Base-by-base conservation (phyloP, 2,113 vertebrate species). In the Platycercus adscitus region DNA sequence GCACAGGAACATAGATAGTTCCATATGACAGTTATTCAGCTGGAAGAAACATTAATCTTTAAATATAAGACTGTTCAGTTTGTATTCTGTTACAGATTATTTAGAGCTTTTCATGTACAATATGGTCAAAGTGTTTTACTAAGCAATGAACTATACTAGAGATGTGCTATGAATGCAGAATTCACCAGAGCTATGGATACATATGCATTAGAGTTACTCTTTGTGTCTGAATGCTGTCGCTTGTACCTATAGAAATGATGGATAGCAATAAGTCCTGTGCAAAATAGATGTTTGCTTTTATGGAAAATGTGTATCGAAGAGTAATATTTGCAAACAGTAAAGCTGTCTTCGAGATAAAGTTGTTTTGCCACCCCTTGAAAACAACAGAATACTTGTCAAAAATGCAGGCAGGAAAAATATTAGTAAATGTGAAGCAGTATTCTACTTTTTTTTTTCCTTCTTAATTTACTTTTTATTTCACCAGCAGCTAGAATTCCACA, bases 11-110 rank as follows among this genome's bases (percentile, higher is more conserved):
- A 75, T 10, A 81, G 33, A 71, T 46, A 77, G 53, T 89, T 96
- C 58, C 13, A 7, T 78, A 85, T 76, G 46, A 89, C 58, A 82
- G 77, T 96, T 94, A 72, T 86, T 70, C 64, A 72, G 23, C 76
- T 91, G 82, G 90, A 97, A 90, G 84, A 97, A 93, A 88, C 93
- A 95, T 97, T 96, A 95, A 94, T 97, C 94, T 97, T 98, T 95
- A 95, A 97, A 89, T 95, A 93, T 60, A 83, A 84, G 69, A 68
- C 94, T 82, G 86, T 94, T 98, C 93, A 70, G 84, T 95, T 90
- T 92, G 49, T 58, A 86, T 81, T 71, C 79, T 92, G 37, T 84
- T 88, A 64, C 3, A 0, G 72, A 94, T 98, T 97, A 94, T 97
- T 82, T 90, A 86, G 79, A 93, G 86, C 52, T 96, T 97, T 97